These are phyloP conservation scores for Chlorocebus sabaeus DNA, from an alignment of 2,113 vertebrate species.

Conservation along the genomic window DNA sequence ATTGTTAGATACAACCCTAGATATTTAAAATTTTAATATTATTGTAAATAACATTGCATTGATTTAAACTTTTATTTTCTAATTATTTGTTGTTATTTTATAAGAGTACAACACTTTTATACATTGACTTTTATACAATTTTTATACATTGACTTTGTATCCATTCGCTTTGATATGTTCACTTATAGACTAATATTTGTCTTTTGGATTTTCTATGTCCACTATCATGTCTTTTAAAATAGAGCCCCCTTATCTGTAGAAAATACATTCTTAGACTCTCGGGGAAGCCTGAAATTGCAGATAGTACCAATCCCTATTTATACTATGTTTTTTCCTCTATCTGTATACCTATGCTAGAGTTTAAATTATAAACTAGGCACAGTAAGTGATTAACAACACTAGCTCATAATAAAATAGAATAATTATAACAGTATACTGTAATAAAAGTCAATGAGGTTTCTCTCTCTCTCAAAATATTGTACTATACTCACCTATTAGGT, in stretches of 20 bases:
- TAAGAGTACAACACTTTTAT: not conserved
- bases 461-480: not conserved
- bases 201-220: not conserved
- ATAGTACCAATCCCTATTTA: not conserved
- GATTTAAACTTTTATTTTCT: slow-evolving; percentile 9
- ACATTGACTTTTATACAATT: not conserved
- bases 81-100: not conserved
- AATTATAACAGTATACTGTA: not conserved
- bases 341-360: not conserved
- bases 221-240: not conserved
- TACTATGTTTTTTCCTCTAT: not conserved
- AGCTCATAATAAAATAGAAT: not conserved
- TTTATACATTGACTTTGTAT: not conserved
- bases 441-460: not conserved
- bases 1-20: not conserved
- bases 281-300: not conserved
- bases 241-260: not conserved
- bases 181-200: not conserved
- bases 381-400: not conserved
- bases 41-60: not conserved
- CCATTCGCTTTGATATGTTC: not conserved
- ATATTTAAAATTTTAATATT: not conserved
- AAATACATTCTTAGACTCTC: not conserved
- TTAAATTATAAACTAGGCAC: not conserved
- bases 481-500: not conserved